A percentile compares a stretch with the other conserved stretches of the same genome.
These are phyloP conservation scores for Hexactinellida sp. DNA, from an alignment of 37 sponge, comb jelly and placozoan species.

Conservation along the genomic window DNA sequence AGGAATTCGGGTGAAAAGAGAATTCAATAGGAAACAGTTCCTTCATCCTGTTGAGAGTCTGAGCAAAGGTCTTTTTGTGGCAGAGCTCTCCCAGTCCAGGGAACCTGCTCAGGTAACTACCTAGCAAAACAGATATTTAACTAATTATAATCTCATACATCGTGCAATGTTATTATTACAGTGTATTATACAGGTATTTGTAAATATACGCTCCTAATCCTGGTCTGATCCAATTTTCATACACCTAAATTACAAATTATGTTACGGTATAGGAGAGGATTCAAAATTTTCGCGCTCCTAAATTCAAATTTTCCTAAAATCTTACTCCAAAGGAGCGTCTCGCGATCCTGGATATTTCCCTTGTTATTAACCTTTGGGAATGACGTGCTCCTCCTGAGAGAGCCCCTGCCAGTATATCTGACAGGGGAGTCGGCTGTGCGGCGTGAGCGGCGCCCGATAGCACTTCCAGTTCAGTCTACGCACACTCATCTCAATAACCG, in stretches of 20 bases:
- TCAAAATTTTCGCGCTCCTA: too few relatives aligned
- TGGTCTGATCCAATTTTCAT: too few relatives aligned
- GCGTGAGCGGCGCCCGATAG: slow-evolving; percentile 12
- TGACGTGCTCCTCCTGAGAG: slow-evolving; percentile 8
- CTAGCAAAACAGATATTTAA: neutral
- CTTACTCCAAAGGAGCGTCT: too few relatives aligned
- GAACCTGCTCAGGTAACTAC: slow-evolving; percentile 17
- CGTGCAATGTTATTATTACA: too few relatives aligned
- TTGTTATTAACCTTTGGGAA: slow-evolving; percentile 16
- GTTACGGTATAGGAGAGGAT: too few relatives aligned
- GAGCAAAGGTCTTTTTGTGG: slow-evolving; percentile 20
- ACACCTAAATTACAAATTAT: too few relatives aligned
- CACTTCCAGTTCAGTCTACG: neutral
- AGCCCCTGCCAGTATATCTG: slow-evolving; percentile 12
- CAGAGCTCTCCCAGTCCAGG: slow-evolving; percentile 21
- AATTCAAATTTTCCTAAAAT: too few relatives aligned
- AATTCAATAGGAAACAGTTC: slow-evolving; percentile 37
- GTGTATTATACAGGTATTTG: too few relatives aligned
- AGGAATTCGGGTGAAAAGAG: slow-evolving; percentile 31
- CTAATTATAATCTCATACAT: neutral
- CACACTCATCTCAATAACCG: neutral
- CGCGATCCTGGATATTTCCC: too few relatives aligned
- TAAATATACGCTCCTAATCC: too few relatives aligned
- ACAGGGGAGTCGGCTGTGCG: slow-evolving; percentile 8
- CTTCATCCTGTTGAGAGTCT: slow-evolving; percentile 28